These are phyloP conservation scores for Tetranychus truncatus DNA, from an alignment of 2,888 invertebrate genomes.

Conservation along the genomic window DNA sequence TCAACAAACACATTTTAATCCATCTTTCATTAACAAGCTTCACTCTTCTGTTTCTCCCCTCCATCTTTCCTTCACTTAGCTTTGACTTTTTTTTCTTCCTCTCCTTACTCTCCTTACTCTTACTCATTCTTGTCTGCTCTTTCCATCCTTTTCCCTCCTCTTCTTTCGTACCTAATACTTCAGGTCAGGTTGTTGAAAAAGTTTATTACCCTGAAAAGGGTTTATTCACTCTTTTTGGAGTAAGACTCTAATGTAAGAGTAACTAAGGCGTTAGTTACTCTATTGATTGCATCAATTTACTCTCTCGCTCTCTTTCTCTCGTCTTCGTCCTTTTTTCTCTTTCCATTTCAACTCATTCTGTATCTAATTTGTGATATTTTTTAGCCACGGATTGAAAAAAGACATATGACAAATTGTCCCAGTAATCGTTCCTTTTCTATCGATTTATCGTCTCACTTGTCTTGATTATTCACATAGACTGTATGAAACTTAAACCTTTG, in stretches of 20 bases:
- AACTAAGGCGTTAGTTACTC: neutral
- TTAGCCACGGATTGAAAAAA: too few relatives aligned
- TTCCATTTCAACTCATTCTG: neutral
- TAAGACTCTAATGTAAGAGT: neutral
- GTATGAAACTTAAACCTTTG: too few relatives aligned
- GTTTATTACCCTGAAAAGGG: neutral
- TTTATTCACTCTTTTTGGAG: neutral
- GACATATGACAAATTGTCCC: too few relatives aligned
- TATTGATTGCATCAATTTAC: neutral
- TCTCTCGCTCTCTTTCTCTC: constrained; percentile 8
- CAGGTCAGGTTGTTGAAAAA: neutral
- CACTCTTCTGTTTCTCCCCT: neutral
- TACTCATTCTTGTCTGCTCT: neutral
- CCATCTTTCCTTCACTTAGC: neutral
- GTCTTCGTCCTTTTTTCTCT: neutral
- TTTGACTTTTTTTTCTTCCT: neutral
- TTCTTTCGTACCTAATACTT: neutral
- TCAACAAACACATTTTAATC: neutral
- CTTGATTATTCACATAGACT: too few relatives aligned
- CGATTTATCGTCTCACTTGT: too few relatives aligned
- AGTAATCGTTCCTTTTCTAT: too few relatives aligned
- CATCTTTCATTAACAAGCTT: neutral
- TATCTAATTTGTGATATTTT: too few relatives aligned
- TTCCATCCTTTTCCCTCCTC: neutral
- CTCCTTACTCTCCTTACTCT: neutral